Percentiles rank a stretch among this genome's conserved stretches.
These are phyloP conservation scores for Heterodera filipjevi DNA, from an alignment of 2,888 invertebrate genomes.

Conservation along the genomic window DNA sequence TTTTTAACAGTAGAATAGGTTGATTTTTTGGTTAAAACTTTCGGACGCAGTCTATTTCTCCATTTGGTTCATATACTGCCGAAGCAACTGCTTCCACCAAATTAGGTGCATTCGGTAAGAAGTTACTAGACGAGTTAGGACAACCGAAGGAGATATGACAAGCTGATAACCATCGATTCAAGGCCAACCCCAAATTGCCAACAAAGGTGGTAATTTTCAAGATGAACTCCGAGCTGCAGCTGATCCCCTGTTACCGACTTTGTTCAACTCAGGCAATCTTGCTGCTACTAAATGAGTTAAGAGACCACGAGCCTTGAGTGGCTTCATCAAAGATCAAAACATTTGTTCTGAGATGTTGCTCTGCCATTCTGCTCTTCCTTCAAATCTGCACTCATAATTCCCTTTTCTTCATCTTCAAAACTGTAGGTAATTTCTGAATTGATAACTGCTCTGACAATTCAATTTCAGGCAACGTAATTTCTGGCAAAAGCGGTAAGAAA, in stretches of 20 bases:
- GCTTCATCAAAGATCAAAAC: conserved; percentile 14
- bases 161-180: conserved; percentile 20
- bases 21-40: no score
- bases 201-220: neutral
- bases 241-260: conserved; percentile 8
- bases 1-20: no score
- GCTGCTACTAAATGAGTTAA: neutral
- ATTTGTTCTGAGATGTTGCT: neutral
- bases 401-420: conserved; percentile 18
- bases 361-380: neutral
- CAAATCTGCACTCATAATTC: neutral
- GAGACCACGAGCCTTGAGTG: neutral
- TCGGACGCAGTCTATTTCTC: no score
- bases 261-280: neutral
- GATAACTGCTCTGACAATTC: neutral
- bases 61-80: conserved; percentile 20
- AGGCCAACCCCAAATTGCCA: neutral
- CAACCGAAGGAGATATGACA: neutral
- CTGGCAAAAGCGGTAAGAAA: neutral
- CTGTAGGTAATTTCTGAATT: neutral
- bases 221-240: conserved; percentile 8
- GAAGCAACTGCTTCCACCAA: conserved; percentile 2
- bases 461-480: neutral
- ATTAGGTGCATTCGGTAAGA: conserved; percentile 13
- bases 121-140: conserved; percentile 6